Evolutionary conservation across 2,797 vertebrate genomes (phyloP).

Genomic region (Aphelocoma californica): DNA sequence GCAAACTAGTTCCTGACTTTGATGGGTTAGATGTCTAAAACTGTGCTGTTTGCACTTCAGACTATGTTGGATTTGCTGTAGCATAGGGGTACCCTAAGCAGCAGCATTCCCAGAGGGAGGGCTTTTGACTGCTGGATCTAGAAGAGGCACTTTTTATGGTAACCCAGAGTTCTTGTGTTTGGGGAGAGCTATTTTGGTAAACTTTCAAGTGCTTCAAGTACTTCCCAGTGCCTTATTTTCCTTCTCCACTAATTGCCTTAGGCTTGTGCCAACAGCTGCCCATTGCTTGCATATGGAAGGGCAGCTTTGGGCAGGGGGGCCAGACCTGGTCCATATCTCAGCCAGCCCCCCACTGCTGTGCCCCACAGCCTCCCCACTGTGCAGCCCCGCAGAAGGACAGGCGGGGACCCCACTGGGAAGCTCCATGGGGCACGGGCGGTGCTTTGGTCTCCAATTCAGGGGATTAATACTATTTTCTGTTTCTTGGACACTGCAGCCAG

Average conservation of each 20-base stretch:
- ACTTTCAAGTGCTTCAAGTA: neutral
- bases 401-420: neutral
- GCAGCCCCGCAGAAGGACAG: neutral
- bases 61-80: neutral
- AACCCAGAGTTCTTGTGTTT: neutral
- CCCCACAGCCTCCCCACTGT: rapidly evolving
- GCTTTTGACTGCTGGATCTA: neutral
- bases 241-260: neutral
- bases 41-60: neutral
- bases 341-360: neutral
- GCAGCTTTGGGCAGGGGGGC: neutral
- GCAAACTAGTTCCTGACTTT: neutral
- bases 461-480: constrained; percentile 46
- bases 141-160: neutral
- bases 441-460: constrained; percentile 32
- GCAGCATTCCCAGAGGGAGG: rapidly evolving
- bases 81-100: neutral
- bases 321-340: neutral
- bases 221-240: neutral
- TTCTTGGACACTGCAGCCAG: constrained; percentile 22
- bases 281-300: neutral
- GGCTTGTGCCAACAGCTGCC: neutral
- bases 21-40: neutral
- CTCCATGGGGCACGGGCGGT: neutral
- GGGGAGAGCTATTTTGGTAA: neutral